Evolutionary conservation across 2,113 vertebrate genomes (phyloP).

Genomic region (Dasyurus viverrinus): DNA sequence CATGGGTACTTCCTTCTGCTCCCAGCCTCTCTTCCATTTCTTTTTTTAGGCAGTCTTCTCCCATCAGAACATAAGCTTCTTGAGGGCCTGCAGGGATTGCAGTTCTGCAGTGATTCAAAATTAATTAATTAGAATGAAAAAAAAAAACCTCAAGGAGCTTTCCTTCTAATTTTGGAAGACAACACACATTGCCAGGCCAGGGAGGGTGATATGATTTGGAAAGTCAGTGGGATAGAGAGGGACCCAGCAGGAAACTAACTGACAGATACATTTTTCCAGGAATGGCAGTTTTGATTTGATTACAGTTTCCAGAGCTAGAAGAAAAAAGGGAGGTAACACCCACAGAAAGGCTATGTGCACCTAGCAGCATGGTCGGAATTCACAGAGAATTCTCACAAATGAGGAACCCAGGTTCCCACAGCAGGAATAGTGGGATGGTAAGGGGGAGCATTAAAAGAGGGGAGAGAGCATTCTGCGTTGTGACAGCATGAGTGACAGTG

Average conservation of each 20-base stretch:
- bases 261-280: neutral
- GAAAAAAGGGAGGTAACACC: neutral
- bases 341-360: neutral
- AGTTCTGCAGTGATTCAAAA: neutral
- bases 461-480: neutral
- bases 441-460: too few species aligned
- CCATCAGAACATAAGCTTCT: neutral
- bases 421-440: neutral
- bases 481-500: neutral
- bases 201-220: neutral
- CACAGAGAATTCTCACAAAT: neutral
- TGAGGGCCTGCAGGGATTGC: too few species aligned
- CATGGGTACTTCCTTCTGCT: neutral
- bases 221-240: neutral
- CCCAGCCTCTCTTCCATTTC: neutral
- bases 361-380: neutral
- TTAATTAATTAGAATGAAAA: neutral
- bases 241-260: neutral
- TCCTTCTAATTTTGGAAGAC: neutral
- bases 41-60: neutral
- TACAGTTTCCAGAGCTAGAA: neutral
- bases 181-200: neutral
- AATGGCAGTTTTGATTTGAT: neutral
- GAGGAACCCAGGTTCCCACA: neutral
- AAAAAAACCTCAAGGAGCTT: neutral